phyloP scores from a whole-genome alignment of 2,888 invertebrate species.

The Yponomeuta malinellus region DNA sequence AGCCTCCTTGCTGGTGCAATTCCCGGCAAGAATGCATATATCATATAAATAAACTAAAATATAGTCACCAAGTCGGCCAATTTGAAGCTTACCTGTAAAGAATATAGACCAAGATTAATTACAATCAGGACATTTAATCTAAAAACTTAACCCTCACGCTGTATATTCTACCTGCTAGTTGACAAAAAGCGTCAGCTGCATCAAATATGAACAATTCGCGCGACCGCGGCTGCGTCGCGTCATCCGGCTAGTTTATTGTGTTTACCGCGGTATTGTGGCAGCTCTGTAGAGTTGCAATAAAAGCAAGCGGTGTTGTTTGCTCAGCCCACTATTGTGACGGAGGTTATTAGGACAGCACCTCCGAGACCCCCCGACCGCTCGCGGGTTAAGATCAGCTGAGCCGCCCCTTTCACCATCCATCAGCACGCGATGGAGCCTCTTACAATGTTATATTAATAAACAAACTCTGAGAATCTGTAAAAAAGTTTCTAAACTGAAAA shows the following conservation, averaged over 20 bases:
- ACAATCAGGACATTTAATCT: not conserved
- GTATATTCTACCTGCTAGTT: not conserved
- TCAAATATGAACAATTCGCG: slow-evolving; percentile 54
- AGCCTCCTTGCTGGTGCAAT: no score
- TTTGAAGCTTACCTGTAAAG: slow-evolving; percentile 16
- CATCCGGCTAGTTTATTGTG: slow-evolving; percentile 51
- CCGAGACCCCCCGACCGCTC: slow-evolving; percentile 35
- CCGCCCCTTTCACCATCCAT: slow-evolving; percentile 11
- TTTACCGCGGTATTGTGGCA: slow-evolving; percentile 57
- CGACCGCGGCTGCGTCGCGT: slow-evolving; percentile 48
- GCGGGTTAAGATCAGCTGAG: slow-evolving; percentile 14
- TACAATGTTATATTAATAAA: not conserved
- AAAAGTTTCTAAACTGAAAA: not conserved
- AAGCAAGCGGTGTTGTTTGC: slow-evolving; percentile 52
- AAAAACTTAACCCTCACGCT: not conserved
- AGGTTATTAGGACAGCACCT: slow-evolving; percentile 62
- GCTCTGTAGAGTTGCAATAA: slow-evolving; percentile 64
- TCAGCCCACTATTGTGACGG: slow-evolving; percentile 58
- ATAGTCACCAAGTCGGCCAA: not conserved
- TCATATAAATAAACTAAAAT: no score
- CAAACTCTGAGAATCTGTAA: not conserved
- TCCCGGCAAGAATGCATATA: no score
- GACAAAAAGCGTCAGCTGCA: slow-evolving; percentile 19
- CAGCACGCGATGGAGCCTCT: not conserved
- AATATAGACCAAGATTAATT: slow-evolving; percentile 10